Conservation (phyloP, 2,888 invertebrate genomes). For the Pycnomerus fuliginosus region DNA sequence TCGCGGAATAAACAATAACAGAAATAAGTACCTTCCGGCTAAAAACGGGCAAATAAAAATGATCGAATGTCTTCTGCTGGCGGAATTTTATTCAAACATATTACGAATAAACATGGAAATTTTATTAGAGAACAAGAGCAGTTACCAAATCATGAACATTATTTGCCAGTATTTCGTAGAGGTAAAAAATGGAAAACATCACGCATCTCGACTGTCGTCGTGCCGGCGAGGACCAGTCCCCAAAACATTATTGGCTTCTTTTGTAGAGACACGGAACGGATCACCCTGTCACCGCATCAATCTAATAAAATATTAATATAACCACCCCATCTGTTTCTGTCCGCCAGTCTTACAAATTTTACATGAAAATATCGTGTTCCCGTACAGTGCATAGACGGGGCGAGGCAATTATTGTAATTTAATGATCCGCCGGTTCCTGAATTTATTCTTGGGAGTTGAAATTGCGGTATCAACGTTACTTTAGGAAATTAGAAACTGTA, state of each 20-base stretch:
- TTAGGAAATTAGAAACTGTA: constrained; percentile 15
- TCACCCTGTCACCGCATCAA: constrained; percentile 31
- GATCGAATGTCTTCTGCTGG: no score
- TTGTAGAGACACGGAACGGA: constrained; percentile 21
- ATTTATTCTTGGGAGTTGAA: no score
- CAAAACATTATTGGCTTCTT: constrained; percentile 20
- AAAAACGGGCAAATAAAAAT: no score
- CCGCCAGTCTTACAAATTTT: constrained; percentile 19
- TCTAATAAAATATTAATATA: constrained; percentile 26
- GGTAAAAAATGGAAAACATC: constrained; percentile 10
- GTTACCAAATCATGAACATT: constrained; percentile 15
- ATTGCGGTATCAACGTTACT: constrained; percentile 14
- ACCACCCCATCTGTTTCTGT: constrained; percentile 18
- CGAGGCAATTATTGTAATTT: no score
- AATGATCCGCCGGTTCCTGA: no score
- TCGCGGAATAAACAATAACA: no score
- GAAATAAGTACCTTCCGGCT: no score
- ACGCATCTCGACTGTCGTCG: constrained; percentile 17
- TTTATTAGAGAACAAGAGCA: no score
- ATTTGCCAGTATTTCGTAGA: constrained; percentile 7
- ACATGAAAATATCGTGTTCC: constrained; percentile 21
- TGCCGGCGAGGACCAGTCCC: constrained; percentile 23
- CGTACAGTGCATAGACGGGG: constrained; percentile 9
- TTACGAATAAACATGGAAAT: no score
- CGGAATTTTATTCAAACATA: no score